phyloP scores from a whole-genome alignment of 1,140 invertebrate species.

The Caenorhabditis elegans region DNA sequence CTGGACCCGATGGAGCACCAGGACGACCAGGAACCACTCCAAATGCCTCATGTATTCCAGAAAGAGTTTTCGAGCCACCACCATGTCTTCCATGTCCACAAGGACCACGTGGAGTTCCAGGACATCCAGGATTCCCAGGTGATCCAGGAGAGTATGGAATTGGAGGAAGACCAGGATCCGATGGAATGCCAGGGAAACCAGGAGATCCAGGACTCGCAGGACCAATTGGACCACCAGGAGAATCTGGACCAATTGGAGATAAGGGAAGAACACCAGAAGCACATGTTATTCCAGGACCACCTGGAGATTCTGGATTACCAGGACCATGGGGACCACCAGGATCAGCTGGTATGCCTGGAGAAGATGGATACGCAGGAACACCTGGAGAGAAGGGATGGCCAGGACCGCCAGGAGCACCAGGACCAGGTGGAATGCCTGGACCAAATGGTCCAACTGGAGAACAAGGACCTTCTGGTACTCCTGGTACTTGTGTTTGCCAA shows the following conservation, averaged over 20 bases:
- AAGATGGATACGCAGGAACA: slow-evolving; percentile 51
- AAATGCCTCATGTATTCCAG: slow-evolving; percentile 66
- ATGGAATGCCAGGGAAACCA: slow-evolving; percentile 40
- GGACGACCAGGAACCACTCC: slow-evolving; percentile 65
- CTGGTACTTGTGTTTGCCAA: slow-evolving; percentile 66
- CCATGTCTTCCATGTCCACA: slow-evolving; percentile 66
- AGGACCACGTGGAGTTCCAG: slow-evolving; percentile 60
- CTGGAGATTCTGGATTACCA: slow-evolving; percentile 61
- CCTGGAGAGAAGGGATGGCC: slow-evolving; percentile 64
- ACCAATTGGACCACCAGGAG: slow-evolving; percentile 55
- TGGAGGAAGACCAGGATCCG: slow-evolving; percentile 46
- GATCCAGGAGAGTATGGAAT: slow-evolving; percentile 62
- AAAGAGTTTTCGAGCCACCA: slow-evolving; percentile 65
- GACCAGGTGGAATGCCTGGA: slow-evolving; percentile 56
- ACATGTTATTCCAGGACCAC: slow-evolving; percentile 64
- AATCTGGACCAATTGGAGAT: slow-evolving; percentile 36
- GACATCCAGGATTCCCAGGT: slow-evolving; percentile 63
- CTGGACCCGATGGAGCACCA: slow-evolving; percentile 64
- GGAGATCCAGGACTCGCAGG: slow-evolving; percentile 45
- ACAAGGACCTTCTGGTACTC: slow-evolving; percentile 59
- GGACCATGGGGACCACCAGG: slow-evolving; percentile 65
- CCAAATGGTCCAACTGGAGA: slow-evolving; percentile 57
- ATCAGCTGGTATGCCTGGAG: slow-evolving; percentile 57
- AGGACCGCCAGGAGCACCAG: slow-evolving; percentile 60
- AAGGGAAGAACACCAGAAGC: slow-evolving; percentile 60